Base-by-base conservation (phyloP, 2,113 vertebrate species). In the Bagarius yarrelli region DNA sequence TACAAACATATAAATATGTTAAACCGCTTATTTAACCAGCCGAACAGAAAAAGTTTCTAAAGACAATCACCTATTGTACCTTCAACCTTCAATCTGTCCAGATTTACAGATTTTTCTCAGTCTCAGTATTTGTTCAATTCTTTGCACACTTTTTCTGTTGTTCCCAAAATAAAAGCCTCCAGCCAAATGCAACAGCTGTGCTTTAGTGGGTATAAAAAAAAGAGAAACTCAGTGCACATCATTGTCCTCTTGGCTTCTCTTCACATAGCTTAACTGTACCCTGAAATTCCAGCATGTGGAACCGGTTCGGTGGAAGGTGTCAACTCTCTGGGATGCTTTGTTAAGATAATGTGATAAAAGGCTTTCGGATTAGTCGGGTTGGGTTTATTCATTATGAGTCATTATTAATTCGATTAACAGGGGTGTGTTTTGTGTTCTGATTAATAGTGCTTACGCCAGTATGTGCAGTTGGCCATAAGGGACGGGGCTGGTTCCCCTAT, bases 401-500 rank as follows among this genome's bases (percentile, higher is more conserved):
- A 19, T 80, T 80, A 52, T 13, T 67, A 61, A n/a, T 34, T 60
- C 23, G 5, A 16, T 40, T 21, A 21, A n/a, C 19, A 72, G 16
- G 8, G 1, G 69, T 52, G 44, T 52, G 15, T 55, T 32, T 36
- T 84, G 40, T 71, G 21, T 55, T 63, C 59, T 53, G 40, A 83
- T 44, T 83, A 79, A 86, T 87, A 99, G 97, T 98, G 97, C 91
- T 92, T 99, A 88, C 94, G 92, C 87, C 95, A 96, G 86, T 99
- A 99, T 72, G 92, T 95, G 81, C 90, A 94, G 87, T 86, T 98
- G 87, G 93, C 95, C 72, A 94, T 99, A 86, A 93, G 90, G 86
- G 96, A 96, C 84, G 96, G 96, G 2, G 96, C 95, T 77, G 97
- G 97, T 23, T 93, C 95, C 79, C 93, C 96, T 61, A 94, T 99